phyloP scores from a whole-genome alignment of 1,140 invertebrate species.

The Drosophila sproati region DNA sequence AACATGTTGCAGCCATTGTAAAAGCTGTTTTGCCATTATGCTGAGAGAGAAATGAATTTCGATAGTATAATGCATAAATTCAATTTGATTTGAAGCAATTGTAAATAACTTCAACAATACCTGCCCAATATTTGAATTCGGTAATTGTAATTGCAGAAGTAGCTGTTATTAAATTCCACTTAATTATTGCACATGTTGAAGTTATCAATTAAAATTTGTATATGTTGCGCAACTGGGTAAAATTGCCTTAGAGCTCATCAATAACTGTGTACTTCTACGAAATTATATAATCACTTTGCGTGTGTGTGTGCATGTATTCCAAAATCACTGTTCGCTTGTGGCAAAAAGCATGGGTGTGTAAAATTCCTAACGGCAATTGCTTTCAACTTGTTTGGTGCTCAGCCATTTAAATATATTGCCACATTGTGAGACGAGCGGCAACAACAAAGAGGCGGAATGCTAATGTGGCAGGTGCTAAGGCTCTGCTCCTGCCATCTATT shows the following conservation, averaged over 20 bases:
- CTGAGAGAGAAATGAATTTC: too few relatives aligned
- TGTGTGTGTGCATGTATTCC: neutral
- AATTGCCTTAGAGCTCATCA: too few relatives aligned
- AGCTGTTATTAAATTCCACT: too few relatives aligned
- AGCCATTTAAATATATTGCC: conserved; percentile 50
- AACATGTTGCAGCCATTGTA: too few relatives aligned
- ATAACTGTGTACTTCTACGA: too few relatives aligned
- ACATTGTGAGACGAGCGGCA: conserved; percentile 28
- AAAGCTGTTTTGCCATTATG: too few relatives aligned
- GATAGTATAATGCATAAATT: too few relatives aligned
- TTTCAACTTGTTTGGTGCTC: conserved; percentile 35
- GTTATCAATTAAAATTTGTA: conserved; percentile 1
- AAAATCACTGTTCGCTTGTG: neutral
- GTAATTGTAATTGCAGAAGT: too few relatives aligned
- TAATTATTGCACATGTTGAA: neutral
- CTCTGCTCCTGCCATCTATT: conserved; percentile 31
- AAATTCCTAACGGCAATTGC: conserved; percentile 31
- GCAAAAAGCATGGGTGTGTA: neutral
- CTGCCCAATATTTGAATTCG: too few relatives aligned
- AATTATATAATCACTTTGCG: neutral
- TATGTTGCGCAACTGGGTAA: too few relatives aligned
- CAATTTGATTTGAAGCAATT: too few relatives aligned
- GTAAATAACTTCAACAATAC: too few relatives aligned
- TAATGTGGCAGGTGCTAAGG: conserved; percentile 38
- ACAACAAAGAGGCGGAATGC: conserved; percentile 45